These are phyloP conservation scores for Chrysina gloriosa DNA, from an alignment of 2,888 invertebrate species.

Conservation along the genomic window DNA sequence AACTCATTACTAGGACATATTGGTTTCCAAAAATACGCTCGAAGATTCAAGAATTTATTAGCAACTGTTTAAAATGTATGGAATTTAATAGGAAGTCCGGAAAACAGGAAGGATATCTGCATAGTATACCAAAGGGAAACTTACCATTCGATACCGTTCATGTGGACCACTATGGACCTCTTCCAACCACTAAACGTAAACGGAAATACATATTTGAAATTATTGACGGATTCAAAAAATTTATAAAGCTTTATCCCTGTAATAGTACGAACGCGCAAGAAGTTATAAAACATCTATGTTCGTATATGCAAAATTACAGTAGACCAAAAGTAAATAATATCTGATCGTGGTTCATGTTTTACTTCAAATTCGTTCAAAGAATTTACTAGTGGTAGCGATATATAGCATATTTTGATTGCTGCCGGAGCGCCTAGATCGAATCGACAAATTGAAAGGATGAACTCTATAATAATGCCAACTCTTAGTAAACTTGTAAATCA, in stretches of 20 bases:
- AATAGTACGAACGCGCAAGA: slow-evolving; percentile 46
- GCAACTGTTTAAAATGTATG: slow-evolving; percentile 55
- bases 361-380: slow-evolving; percentile 51
- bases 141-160: slow-evolving; percentile 52
- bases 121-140: slow-evolving; percentile 51
- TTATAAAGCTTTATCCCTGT: slow-evolving; percentile 49
- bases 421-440: slow-evolving; percentile 53
- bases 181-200: slow-evolving; percentile 41
- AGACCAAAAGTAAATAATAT: slow-evolving; percentile 47
- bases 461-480: slow-evolving; percentile 49
- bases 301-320: slow-evolving; percentile 49
- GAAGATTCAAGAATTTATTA: slow-evolving; percentile 50
- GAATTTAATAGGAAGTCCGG: slow-evolving; percentile 46
- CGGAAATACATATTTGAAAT: slow-evolving; percentile 52
- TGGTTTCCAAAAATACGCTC: slow-evolving; percentile 56
- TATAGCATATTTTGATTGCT: slow-evolving; percentile 52
- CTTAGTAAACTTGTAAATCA: slow-evolving; percentile 48
- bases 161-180: slow-evolving; percentile 54
- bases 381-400: slow-evolving; percentile 45
- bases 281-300: slow-evolving; percentile 45
- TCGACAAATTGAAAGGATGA: slow-evolving; percentile 53
- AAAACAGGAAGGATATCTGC: slow-evolving; percentile 51
- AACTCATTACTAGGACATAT: slow-evolving; percentile 51
- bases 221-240: slow-evolving; percentile 54
- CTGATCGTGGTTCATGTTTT: slow-evolving; percentile 54